Evolutionary conservation across 2,113 vertebrate genomes (phyloP).

Genomic region (Dromas ardeola): DNA sequence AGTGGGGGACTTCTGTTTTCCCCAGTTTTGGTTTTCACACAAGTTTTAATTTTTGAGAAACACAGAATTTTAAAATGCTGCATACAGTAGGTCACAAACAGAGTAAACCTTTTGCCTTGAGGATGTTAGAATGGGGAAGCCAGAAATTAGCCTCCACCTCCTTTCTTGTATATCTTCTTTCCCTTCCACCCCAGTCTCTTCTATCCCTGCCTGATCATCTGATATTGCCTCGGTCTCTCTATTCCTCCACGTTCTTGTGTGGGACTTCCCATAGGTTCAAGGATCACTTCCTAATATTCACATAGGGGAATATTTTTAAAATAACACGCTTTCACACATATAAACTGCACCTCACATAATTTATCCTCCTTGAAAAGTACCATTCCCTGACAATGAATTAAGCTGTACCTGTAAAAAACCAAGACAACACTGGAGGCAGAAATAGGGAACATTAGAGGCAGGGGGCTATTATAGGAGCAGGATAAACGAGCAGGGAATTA

Average conservation of each 20-base stretch:
- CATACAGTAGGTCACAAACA: background rate
- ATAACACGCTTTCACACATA: background rate
- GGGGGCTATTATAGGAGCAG: background rate
- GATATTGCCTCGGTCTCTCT: background rate
- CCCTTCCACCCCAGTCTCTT: background rate
- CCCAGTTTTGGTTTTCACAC: background rate
- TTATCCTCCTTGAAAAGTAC: background rate
- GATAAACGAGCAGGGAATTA: accelerated
- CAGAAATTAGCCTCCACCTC: background rate
- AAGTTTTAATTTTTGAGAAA: background rate
- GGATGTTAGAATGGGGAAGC: background rate
- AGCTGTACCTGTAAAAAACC: background rate
- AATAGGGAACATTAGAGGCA: background rate
- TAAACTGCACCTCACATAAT: background rate
- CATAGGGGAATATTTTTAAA: background rate
- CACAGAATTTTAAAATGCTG: background rate
- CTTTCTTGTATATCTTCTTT: background rate
- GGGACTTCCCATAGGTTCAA: background rate
- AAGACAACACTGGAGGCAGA: background rate
- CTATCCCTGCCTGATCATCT: background rate
- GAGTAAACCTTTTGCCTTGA: background rate
- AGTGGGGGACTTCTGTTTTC: background rate
- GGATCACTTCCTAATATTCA: background rate
- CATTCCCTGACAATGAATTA: background rate
- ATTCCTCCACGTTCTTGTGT: background rate